A percentile compares a stretch with the other conserved stretches of the same genome.
phyloP scores from a whole-genome alignment of 2,113 vertebrate species.

The Podarcis cretensis region DNA sequence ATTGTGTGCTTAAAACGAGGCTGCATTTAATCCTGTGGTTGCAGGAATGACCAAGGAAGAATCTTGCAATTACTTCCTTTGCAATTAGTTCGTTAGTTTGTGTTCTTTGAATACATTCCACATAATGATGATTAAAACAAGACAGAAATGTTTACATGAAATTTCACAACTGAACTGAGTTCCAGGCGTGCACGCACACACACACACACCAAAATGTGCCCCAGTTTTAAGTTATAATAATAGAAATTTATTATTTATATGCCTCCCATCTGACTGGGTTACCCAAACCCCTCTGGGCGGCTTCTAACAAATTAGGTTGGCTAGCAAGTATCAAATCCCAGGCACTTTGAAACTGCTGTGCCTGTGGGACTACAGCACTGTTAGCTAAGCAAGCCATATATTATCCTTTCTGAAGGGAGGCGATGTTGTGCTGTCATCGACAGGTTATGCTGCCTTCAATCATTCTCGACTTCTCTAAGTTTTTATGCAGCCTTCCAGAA shows the following conservation, averaged over 20 bases:
- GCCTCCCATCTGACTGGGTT: too few relatives aligned
- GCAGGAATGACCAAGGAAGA: not conserved
- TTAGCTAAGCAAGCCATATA: not conserved
- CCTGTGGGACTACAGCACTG: fast-evolving
- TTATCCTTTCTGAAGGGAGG: not conserved
- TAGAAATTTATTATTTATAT: too few relatives aligned
- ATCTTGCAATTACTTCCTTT: not conserved
- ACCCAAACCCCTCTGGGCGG: too few relatives aligned
- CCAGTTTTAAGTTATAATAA: not conserved
- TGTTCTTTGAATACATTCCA: not conserved
- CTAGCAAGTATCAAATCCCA: not conserved
- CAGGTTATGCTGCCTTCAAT: not conserved
- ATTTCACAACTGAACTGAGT: not conserved
- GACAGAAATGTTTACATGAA: not conserved
- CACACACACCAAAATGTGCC: not conserved
- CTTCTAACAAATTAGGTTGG: too few relatives aligned
- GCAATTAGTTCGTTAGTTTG: too few relatives aligned
- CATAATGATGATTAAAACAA: not conserved
- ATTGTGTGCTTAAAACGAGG: not conserved
- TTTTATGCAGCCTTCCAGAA: slow-evolving; percentile 22
- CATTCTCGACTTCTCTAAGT: not conserved
- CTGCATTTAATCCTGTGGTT: not conserved
- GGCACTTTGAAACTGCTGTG: not conserved
- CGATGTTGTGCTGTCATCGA: not conserved
- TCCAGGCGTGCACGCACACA: too few relatives aligned